Conservation (phyloP, 2,797 vertebrate genomes). For the Tenualosa ilisha region DNA sequence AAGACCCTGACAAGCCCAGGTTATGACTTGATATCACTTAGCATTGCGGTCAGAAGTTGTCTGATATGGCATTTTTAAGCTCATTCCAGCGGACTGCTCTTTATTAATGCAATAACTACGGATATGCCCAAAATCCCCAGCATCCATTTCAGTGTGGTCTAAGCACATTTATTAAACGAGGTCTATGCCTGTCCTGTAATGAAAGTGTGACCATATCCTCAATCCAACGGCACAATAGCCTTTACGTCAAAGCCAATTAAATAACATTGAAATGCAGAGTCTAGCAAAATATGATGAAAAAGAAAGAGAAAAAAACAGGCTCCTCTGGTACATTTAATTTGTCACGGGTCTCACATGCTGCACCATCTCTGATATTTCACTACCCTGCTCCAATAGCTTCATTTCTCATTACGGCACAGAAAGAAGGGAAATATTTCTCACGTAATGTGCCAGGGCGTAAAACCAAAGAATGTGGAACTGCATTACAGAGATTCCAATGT, state of each 20-base stretch:
- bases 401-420: slow-evolving; percentile 28
- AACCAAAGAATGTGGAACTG: neutral
- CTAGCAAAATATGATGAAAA: slow-evolving; percentile 40
- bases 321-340: slow-evolving; percentile 40
- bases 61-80: neutral
- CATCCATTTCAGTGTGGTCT: neutral
- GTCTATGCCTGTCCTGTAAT: slow-evolving; percentile 37
- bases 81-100: neutral
- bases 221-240: slow-evolving; percentile 34
- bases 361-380: slow-evolving; percentile 40
- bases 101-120: neutral
- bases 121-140: neutral
- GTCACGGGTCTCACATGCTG: slow-evolving; percentile 34
- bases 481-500: slow-evolving; percentile 48
- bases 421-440: slow-evolving; percentile 23
- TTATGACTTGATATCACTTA: neutral
- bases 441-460: slow-evolving; percentile 20
- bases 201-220: slow-evolving; percentile 41
- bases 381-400: slow-evolving; percentile 40
- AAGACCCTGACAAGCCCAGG: neutral
- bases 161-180: slow-evolving; percentile 41
- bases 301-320: slow-evolving; percentile 25
- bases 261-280: slow-evolving; percentile 37
- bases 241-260: slow-evolving; percentile 44
- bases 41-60: neutral